Evolutionary conservation across 2,888 invertebrate species (phyloP), one percentile per base, ranked within the genome.

Genomic region (Lutraria lutraria): DNA sequence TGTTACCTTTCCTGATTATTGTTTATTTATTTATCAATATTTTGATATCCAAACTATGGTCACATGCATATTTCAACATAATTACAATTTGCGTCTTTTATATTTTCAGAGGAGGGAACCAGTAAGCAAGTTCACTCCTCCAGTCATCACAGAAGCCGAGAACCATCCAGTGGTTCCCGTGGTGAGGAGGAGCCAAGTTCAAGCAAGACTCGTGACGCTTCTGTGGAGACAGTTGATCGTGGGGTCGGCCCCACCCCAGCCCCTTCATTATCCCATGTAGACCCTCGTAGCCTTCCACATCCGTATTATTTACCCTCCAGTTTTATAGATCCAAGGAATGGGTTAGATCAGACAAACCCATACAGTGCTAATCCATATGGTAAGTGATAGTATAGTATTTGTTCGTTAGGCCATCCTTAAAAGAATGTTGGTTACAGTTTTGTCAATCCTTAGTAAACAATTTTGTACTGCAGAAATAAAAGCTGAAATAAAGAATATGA

Each of bases 241-340:
- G 96, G 96, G 79, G 95, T 95, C 52, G 96, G 96, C n/a, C 96
- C 96, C 25, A 96, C 96, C 34, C 96, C 96, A 16, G 93, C 94
- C 29, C 96, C 96, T 19, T 95, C 94, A 31, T 92, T 93, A 34
- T 94, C 94, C n/a, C 90, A 92, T 91, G 90, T 94, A 86, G 93
- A 93, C 90, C 94, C 93, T n/a, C 88, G 92, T 79, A 83, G 87
- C 83, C 83, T 92, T 81, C 90, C 90, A 54, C 86, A 86, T 34
- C 91, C 88, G 86, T 94, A 81, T 86, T 93, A 72, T 89, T 94
- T 31, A 80, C 94, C 76, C 92, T 92, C 92, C 31, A 90, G 87
- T 76, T 91, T 93, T 34, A 63, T 92, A 84, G 93, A 93, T 89
- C 95, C 95, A 3, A 92, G 95, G 86, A 95, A 95, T 93, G 94